A percentile compares a stretch with the other conserved stretches of the same genome.
Conservation (phyloP, 1,140 invertebrate species). For the Geopemphigus sp. region DNA sequence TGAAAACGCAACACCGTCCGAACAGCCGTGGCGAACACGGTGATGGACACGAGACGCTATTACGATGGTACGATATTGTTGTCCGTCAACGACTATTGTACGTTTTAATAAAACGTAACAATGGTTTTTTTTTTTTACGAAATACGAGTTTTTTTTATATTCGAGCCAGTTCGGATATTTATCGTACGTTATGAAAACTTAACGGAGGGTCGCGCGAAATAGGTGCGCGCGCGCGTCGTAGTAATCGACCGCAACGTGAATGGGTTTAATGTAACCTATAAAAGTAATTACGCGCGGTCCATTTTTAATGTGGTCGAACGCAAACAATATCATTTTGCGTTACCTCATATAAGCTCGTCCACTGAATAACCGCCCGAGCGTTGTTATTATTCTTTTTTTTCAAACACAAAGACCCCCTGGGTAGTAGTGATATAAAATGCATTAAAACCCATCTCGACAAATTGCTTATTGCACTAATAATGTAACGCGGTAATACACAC, state of each 20-base stretch:
- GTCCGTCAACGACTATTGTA: slow-evolving; percentile 35
- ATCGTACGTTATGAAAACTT: slow-evolving; percentile 24
- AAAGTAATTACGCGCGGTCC: slow-evolving; percentile 30
- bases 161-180: slow-evolving; percentile 4
- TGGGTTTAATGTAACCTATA: slow-evolving; percentile 2
- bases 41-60: too few species aligned
- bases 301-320: slow-evolving; percentile 35
- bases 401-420: slow-evolving; percentile 35
- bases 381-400: slow-evolving; percentile 1
- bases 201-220: slow-evolving; percentile 20
- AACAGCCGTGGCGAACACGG: too few species aligned
- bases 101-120: background rate
- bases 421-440: slow-evolving; percentile 37
- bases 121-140: slow-evolving; percentile 30
- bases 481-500: background rate
- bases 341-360: slow-evolving; percentile 35
- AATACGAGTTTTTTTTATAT: background rate
- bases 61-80: background rate
- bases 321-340: slow-evolving; percentile 41
- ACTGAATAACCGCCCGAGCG: slow-evolving; percentile 20
- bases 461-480: slow-evolving; percentile 25
- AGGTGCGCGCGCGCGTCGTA: slow-evolving; percentile 1
- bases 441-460: slow-evolving; percentile 44
- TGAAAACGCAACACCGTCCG: too few species aligned
- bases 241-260: slow-evolving; percentile 21